Evolutionary conservation across 2,888 invertebrate genomes (phyloP).

Genomic region (Tiliacea citrago): DNA sequence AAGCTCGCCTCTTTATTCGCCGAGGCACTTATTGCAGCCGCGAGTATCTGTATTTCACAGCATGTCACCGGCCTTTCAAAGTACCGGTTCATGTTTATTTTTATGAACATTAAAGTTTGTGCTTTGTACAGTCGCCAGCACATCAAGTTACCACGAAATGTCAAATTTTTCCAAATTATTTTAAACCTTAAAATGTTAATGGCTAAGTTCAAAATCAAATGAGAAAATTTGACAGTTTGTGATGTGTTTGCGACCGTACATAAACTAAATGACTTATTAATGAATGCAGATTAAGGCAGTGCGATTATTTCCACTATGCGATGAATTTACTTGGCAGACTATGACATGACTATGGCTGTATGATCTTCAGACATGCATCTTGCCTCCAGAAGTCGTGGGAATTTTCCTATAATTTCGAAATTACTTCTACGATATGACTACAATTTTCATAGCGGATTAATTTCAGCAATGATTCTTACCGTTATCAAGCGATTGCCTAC

Average conservation of each 20-base stretch:
- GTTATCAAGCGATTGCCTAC: conserved; percentile 48
- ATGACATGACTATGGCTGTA: conserved; percentile 10
- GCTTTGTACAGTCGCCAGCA: not conserved
- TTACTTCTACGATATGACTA: not conserved
- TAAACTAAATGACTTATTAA: conserved; percentile 28
- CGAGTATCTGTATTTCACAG: conserved; percentile 37
- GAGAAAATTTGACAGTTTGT: too few relatives aligned
- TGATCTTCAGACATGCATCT: not conserved
- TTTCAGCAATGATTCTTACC: conserved; percentile 43
- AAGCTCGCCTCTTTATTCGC: conserved; percentile 37
- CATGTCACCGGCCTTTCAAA: conserved; percentile 42
- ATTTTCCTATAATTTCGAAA: not conserved
- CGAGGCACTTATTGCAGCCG: conserved; percentile 34
- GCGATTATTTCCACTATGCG: conserved; percentile 51
- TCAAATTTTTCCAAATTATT: too few relatives aligned
- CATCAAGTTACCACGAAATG: too few relatives aligned
- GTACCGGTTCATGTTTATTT: conserved; percentile 36
- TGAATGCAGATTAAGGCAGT: conserved; percentile 25
- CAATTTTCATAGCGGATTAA: conserved; percentile 26
- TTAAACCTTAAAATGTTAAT: too few relatives aligned
- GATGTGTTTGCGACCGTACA: not conserved
- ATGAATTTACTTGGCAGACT: conserved; percentile 36
- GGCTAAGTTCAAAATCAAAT: too few relatives aligned
- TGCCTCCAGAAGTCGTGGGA: not conserved
- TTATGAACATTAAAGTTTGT: conserved; percentile 18